Evolutionary conservation across 2,888 invertebrate genomes (phyloP).

Genomic region (Cheilosia pagana): DNA sequence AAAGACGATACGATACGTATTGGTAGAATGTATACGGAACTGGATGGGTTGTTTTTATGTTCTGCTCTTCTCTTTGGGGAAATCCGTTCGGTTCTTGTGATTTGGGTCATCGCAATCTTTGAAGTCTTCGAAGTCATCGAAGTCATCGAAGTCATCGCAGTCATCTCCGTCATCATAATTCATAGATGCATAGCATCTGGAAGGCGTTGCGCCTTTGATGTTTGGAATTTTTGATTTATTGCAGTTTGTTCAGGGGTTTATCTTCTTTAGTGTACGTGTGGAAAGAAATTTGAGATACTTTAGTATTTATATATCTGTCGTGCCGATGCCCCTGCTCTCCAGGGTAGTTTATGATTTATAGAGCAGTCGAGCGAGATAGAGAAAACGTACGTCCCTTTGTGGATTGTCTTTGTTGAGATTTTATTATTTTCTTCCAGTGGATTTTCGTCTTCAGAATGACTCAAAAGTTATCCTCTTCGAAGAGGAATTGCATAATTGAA

Average conservation of each 20-base stretch:
- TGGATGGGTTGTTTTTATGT: not conserved
- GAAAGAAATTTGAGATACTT: constrained; percentile 2
- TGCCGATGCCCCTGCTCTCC: too few species aligned
- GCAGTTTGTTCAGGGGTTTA: constrained; percentile 11
- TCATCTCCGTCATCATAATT: constrained; percentile 16
- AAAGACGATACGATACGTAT: not conserved
- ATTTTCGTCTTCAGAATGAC: not conserved
- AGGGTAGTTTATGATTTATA: constrained; percentile 2
- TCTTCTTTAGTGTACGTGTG: not conserved
- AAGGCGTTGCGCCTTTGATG: constrained; percentile 15
- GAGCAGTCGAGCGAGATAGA: not conserved
- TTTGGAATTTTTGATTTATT: constrained; percentile 37
- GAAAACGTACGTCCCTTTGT: constrained; percentile 5
- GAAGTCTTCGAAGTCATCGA: constrained; percentile 22
- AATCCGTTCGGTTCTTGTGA: constrained; percentile 28
- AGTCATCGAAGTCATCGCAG: not conserved
- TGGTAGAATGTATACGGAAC: too few species aligned
- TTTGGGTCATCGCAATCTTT: constrained; percentile 55
- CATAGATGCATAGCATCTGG: constrained; percentile 8
- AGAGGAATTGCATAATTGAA: not conserved
- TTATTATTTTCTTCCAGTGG: not conserved
- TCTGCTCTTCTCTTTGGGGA: constrained; percentile 16
- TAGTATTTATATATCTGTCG: constrained; percentile 9
- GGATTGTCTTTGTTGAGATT: constrained; percentile 19
- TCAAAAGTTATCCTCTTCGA: not conserved